These are phyloP conservation scores for Lepidochrysops patricia DNA, from an alignment of 2,888 invertebrate genomes.

Conservation along the genomic window DNA sequence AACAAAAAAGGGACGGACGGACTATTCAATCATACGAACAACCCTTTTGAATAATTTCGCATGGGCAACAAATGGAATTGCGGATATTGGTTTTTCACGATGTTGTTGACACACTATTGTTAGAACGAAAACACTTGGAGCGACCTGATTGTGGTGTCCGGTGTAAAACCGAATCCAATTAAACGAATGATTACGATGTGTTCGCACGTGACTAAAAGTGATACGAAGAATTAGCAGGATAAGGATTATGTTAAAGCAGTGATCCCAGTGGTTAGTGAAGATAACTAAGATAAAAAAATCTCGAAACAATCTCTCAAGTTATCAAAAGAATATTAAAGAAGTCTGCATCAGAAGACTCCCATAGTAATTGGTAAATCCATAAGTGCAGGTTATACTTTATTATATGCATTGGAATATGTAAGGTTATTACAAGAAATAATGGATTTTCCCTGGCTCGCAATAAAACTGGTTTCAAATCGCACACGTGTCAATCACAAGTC, in stretches of 20 bases:
- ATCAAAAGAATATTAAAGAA: too few species aligned
- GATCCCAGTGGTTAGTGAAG: too few species aligned
- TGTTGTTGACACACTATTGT: constrained; percentile 7
- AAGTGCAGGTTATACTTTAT: not conserved
- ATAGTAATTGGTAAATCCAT: too few species aligned
- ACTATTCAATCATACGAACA: constrained; percentile 15
- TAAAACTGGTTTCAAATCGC: constrained; percentile 12
- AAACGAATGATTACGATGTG: too few species aligned
- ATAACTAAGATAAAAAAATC: too few species aligned
- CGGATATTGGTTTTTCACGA: constrained; percentile 15
- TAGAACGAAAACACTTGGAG: not conserved
- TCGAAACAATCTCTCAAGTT: too few species aligned
- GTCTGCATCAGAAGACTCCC: too few species aligned
- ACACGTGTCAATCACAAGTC: constrained; percentile 17
- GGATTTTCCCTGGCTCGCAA: not conserved
- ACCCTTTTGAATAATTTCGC: constrained; percentile 14
- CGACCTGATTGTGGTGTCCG: not conserved
- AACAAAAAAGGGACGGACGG: constrained; percentile 10
- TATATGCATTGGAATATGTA: not conserved
- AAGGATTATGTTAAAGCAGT: too few species aligned
- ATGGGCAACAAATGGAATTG: constrained; percentile 8
- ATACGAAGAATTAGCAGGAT: too few species aligned
- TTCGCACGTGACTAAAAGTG: too few species aligned
- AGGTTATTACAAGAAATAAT: not conserved
- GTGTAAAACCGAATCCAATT: not conserved